Percentiles rank a stretch among this genome's conserved stretches.
Conservation (phyloP, 2,113 vertebrate species). For the Pterocles orientalis region DNA sequence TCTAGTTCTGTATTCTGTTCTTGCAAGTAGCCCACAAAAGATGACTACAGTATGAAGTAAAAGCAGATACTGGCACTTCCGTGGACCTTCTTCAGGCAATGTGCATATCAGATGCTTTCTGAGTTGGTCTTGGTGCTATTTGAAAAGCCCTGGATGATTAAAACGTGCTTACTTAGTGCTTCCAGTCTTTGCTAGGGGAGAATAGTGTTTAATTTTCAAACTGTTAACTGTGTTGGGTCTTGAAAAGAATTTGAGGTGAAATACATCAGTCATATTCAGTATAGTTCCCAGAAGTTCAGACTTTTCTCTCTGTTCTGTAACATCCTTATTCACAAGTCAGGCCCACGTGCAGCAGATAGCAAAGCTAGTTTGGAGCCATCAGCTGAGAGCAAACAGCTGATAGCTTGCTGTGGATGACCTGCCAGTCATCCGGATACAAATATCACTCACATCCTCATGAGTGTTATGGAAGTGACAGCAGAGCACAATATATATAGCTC, state of each 20-base stretch:
- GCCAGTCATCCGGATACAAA: not conserved
- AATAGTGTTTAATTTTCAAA: not conserved
- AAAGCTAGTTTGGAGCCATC: not conserved
- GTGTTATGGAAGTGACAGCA: not conserved
- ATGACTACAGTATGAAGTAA: not conserved
- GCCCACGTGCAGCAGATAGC: not conserved
- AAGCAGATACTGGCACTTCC: not conserved
- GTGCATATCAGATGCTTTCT: not conserved
- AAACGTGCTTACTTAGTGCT: not conserved
- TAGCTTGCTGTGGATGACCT: not conserved
- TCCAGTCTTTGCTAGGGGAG: not conserved
- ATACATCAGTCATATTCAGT: accelerated
- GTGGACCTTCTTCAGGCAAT: not conserved
- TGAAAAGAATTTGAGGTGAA: not conserved
- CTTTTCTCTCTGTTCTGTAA: not conserved
- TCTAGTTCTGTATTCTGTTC: not conserved
- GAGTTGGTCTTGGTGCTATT: not conserved
- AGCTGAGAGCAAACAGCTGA: not conserved
- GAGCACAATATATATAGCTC: not conserved
- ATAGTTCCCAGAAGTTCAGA: not conserved
- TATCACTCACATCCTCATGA: not conserved
- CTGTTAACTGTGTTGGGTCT: not conserved
- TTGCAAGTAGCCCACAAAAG: not conserved
- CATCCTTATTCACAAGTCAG: not conserved
- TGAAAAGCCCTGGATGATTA: not conserved